A percentile compares a stretch with the other conserved stretches of the same genome.
Evolutionary conservation across 2,113 vertebrate species (phyloP).

Genomic region (Mirounga angustirostris): DNA sequence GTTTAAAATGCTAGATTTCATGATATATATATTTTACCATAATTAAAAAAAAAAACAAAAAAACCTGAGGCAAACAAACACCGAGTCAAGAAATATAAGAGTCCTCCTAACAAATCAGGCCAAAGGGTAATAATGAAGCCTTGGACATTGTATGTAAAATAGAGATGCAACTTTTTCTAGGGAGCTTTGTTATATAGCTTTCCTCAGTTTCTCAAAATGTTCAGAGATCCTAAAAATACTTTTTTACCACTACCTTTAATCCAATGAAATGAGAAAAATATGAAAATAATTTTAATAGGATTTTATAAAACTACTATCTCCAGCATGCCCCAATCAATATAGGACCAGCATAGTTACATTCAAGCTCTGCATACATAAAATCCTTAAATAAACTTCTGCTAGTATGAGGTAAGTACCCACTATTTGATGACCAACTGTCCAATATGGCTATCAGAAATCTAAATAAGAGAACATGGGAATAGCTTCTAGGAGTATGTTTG

Average conservation of each 20-base stretch:
- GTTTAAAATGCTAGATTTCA: background rate
- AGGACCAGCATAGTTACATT: background rate
- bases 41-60: background rate
- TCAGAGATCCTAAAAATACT: background rate
- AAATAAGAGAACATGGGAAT: background rate
- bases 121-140: background rate
- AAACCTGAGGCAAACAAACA: background rate
- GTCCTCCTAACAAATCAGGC: background rate
- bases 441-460: background rate
- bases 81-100: background rate
- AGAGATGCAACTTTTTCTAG: background rate
- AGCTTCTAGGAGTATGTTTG: background rate
- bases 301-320: constrained; percentile 36
- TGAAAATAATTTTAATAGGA: background rate
- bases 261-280: constrained; percentile 1
- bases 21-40: background rate
- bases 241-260: background rate
- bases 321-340: background rate
- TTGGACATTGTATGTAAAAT: background rate
- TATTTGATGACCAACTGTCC: background rate
- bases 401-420: background rate
- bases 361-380: background rate
- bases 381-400: background rate
- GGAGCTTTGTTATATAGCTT: background rate
- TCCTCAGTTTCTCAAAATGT: constrained; percentile 30